Conservation (phyloP, 2,113 vertebrate species). For the Cavia porcellus region DNA sequence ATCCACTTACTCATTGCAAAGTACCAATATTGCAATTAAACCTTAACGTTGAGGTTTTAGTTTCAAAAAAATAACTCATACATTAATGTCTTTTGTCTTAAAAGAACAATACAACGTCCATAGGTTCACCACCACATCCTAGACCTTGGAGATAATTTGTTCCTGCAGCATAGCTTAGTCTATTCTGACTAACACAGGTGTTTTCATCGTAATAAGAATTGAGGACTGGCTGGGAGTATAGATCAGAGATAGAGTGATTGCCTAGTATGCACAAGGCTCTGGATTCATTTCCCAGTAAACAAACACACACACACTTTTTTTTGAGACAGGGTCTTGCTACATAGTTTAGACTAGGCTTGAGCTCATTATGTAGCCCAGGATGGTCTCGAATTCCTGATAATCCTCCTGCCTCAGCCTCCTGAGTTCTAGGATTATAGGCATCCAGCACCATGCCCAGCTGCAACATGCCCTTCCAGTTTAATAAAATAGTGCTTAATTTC, state of each 20-base stretch:
- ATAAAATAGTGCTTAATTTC: conserved; percentile 53
- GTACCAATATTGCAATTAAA: neutral
- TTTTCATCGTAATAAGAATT: conserved; percentile 40
- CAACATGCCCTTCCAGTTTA: neutral
- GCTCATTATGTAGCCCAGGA: neutral
- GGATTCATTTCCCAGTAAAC: neutral
- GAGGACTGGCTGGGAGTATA: neutral
- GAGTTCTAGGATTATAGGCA: neutral
- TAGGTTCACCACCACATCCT: neutral
- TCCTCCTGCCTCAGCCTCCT: neutral
- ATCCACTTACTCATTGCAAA: neutral
- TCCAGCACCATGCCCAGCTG: neutral
- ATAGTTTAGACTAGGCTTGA: neutral
- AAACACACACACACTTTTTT: neutral
- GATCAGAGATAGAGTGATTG: neutral
- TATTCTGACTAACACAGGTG: neutral
- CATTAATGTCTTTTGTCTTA: neutral
- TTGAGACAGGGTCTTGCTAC: neutral
- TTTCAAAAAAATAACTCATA: neutral
- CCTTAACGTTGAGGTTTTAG: neutral
- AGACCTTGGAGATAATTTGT: conserved; percentile 25
- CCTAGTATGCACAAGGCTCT: neutral
- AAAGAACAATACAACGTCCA: neutral
- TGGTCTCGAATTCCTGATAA: neutral
- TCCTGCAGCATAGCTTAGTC: neutral